Conservation (phyloP, 2,797 vertebrate genomes). For the Melopsittacus undulatus region DNA sequence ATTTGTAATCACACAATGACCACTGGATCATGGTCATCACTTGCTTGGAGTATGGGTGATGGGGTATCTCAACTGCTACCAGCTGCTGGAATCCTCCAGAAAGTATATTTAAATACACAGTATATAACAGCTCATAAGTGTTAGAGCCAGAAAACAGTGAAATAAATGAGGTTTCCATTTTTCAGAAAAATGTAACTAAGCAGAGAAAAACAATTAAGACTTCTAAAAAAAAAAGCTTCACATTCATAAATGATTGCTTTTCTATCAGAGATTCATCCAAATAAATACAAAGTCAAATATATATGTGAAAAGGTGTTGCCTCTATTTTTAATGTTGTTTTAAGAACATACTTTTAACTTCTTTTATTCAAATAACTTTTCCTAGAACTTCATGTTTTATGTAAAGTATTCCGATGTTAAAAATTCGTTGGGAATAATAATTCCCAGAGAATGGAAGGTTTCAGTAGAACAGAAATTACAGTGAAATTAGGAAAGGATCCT, state of each 20-base stretch:
- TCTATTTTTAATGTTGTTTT: background rate
- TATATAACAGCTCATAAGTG: background rate
- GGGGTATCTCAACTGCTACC: background rate
- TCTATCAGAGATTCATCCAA: background rate
- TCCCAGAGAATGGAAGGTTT: background rate
- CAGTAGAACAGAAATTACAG: background rate
- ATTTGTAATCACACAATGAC: background rate
- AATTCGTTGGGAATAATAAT: background rate
- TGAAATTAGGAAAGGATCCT: background rate
- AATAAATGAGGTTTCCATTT: background rate
- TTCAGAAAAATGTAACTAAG: background rate
- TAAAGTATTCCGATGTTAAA: background rate
- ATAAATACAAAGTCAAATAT: background rate
- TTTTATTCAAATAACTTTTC: background rate
- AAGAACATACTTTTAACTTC: background rate
- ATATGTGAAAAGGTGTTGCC: background rate
- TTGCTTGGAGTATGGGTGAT: background rate
- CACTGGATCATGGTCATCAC: rapidly evolving
- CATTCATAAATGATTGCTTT: background rate
- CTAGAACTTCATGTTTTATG: background rate
- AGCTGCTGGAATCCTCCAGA: background rate
- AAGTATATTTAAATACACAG: background rate
- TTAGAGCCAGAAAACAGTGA: background rate
- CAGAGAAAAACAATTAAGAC: background rate
- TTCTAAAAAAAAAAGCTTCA: background rate